Base-by-base conservation (phyloP, 2,888 invertebrate species). In the Hartigia nigra region DNA sequence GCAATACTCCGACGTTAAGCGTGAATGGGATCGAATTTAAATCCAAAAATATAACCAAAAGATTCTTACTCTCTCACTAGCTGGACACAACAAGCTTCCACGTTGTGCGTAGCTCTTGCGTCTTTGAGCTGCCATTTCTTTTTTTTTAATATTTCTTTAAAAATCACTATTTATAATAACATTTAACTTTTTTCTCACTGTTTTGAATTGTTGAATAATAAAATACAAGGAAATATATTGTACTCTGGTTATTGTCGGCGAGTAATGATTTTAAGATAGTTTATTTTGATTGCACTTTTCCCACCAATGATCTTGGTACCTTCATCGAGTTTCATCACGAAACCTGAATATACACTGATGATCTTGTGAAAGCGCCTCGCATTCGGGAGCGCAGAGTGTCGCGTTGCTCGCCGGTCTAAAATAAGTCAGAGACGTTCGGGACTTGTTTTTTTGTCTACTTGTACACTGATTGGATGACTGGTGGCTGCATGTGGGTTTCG, bases 41-140 rank as follows among this genome's bases (percentile, higher is more conserved):
- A 55, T 55, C 0, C 55, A 55, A 55, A 55, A n/a, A n/a, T n/a
- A n/a, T n/a, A n/a, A n/a, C n/a, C n/a, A 70, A 72, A 34, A 31
- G 12, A 31, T 32, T 14, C 70, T 72, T 12, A 72, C 72, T 14
- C 34, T 72, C 34, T 72, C 72, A 31, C 72, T 72, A 31, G 72
- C 72, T 12, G 72, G 72, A 72, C 72, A 72, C 72, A 72, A 72
- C 12, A 34, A 32, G 32, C 72, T 72, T 72, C 72, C 72, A 14
- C 72, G 31, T 23, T 72, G 31, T 11, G 72, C 72, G 12, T 32
- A 12, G n/a, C 72, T 32, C 14, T 34, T 72, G 12, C 72, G 31
- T 0, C 32, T 72, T 12, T 72, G 12, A 31, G 72, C 12, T 14
- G 72, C 72, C 72, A 72, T 70, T 39, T 39, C 14, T 14, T 23